Evolutionary conservation across 2,113 vertebrate genomes (phyloP).

Genomic region (Callocephalon fimbriatum): DNA sequence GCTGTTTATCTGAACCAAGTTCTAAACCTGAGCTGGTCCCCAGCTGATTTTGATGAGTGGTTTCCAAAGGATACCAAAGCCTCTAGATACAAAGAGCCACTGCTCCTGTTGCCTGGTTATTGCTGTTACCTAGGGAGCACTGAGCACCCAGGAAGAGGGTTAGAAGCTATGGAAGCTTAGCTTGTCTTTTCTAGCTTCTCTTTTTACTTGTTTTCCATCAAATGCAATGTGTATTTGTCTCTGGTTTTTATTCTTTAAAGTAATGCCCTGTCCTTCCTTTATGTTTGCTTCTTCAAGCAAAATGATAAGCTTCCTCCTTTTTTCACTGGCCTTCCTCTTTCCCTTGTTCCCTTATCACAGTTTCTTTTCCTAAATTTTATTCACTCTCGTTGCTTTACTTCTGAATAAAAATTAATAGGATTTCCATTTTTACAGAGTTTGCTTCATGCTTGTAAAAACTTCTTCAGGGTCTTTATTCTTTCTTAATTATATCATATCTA

Average conservation of each 20-base stretch:
- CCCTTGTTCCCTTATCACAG: not conserved
- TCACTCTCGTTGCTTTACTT: rapidly evolving
- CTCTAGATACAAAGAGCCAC: not conserved
- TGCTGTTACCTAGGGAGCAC: not conserved
- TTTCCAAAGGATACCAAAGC: not conserved
- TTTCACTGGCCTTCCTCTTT: not conserved
- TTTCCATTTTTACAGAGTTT: not conserved
- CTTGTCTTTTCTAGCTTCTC: not conserved
- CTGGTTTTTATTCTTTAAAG: not conserved
- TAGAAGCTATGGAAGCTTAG: not conserved
- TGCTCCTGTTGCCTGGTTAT: not conserved
- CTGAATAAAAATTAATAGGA: not conserved
- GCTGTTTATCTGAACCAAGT: not conserved
- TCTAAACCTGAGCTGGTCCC: not conserved
- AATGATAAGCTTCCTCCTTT: rapidly evolving
- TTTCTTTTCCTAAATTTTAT: not conserved
- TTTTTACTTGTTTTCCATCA: not conserved
- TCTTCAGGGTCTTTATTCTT: not conserved
- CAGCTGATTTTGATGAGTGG: not conserved
- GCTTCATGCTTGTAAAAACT: not conserved
- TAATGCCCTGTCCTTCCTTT: rapidly evolving
- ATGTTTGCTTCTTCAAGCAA: not conserved
- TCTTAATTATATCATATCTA: not conserved
- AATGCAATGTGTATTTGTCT: rapidly evolving
- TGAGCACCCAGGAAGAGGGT: not conserved